Evolutionary conservation across 2,888 invertebrate species (phyloP).

Genomic region (Parochlus steinenii): DNA sequence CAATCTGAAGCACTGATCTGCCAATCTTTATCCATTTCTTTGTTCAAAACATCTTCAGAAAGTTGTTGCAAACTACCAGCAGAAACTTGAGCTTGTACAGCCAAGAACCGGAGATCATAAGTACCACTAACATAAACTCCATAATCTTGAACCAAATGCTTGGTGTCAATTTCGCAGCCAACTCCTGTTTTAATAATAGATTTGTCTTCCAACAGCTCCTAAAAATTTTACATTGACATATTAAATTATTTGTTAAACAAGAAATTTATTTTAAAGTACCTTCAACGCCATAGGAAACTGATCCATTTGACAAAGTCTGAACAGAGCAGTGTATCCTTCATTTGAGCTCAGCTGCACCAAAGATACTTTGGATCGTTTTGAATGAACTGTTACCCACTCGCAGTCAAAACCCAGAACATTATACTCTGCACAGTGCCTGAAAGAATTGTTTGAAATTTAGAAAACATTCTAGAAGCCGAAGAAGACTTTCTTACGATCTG

Average conservation of each 20-base stretch:
- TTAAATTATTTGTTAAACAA: constrained; percentile 6
- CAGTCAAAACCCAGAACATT: constrained; percentile 60
- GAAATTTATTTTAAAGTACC: constrained; percentile 25
- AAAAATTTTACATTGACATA: constrained; percentile 15
- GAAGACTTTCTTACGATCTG: too few relatives aligned
- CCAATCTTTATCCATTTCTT: constrained; percentile 49
- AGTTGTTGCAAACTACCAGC: too few relatives aligned
- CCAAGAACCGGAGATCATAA: constrained; percentile 51
- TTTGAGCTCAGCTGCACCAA: constrained; percentile 54
- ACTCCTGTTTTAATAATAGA: constrained; percentile 63
- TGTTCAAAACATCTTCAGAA: constrained; percentile 39
- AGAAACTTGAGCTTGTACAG: too few relatives aligned
- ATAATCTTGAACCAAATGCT: constrained; percentile 46
- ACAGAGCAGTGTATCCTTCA: constrained; percentile 51
- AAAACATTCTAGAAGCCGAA: too few relatives aligned
- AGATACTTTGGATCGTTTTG: constrained; percentile 42
- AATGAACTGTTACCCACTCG: constrained; percentile 57
- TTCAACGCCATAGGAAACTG: constrained; percentile 42
- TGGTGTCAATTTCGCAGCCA: constrained; percentile 50
- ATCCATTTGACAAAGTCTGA: constrained; percentile 44
- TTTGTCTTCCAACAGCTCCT: constrained; percentile 42
- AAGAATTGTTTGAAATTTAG: constrained; percentile 9
- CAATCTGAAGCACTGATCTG: constrained; percentile 56
- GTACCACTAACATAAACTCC: constrained; percentile 39
- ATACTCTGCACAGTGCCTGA: constrained; percentile 23